Base-by-base conservation (phyloP, 2,113 vertebrate genomes). In the Ptychochromis oligacanthus region DNA sequence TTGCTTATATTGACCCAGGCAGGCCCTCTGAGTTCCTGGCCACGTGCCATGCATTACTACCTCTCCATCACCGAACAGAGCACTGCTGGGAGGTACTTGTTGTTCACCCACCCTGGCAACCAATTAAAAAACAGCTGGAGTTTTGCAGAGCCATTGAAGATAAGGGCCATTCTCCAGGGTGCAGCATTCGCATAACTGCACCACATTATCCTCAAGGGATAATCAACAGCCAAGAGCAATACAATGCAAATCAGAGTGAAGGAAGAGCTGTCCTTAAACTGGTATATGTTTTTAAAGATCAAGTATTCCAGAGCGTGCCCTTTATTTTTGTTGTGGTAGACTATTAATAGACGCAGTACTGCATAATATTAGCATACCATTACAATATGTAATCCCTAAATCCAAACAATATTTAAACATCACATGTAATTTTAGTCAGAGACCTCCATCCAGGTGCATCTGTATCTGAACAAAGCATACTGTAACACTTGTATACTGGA, bases 71-170 rank as follows among this genome's bases (percentile, higher is more conserved):
- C 87, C 28, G 36, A 86, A 56, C 86, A 83, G 86, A 90, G 79
- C 82, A 60, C 92, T 88, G 87, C 86, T 82, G 90, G 91, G 91
- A 93, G 83, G 84, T 91, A 77, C 90, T 92, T 87, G 93, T 90
- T 93, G 93, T 93, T 92, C 90, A 90, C 79, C 87, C 88, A 88
- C 77, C 91, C 91, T 79, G 81, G 89, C 84, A 91, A 77, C 87
- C 94, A 93, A 93, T 93, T 92, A 93, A 92, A 91, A 91, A 93
- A 90, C 93, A 93, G 94, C 90, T 95, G 93, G 93, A 93, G 86
- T 95, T 92, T 89, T 87, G 86, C 89, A 89, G 83, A 91, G 89
- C 91, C 90, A 93, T 89, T 91, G 92, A 94, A 91, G 92, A 94
- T 94, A 92, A 93, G 91, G 85, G 88, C 91, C 60, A 75, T 92